These are phyloP conservation scores for Symphodus melops DNA, from an alignment of 2,113 vertebrate species.

Conservation along the genomic window DNA sequence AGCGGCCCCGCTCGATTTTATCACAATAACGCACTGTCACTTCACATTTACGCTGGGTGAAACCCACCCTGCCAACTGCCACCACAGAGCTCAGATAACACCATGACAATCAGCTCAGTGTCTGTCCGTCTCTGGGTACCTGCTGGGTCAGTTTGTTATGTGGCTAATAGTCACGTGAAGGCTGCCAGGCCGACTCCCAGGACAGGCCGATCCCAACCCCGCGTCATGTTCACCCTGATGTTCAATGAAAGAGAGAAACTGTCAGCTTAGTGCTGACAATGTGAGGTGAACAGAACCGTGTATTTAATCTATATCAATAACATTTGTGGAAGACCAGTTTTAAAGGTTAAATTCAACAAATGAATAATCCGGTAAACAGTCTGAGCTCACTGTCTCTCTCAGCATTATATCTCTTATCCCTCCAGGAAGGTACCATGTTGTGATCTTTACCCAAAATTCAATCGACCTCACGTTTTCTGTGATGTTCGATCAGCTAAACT, in stretches of 20 bases:
- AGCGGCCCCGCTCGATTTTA: conserved; percentile 46
- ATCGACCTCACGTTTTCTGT: no score
- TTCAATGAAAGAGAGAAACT: background rate
- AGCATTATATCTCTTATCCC: no score
- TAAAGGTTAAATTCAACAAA: no score
- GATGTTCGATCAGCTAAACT: no score
- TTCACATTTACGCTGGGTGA: conserved; percentile 52
- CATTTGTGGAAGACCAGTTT: no score
- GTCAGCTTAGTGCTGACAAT: background rate
- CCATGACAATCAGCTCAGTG: conserved; percentile 55
- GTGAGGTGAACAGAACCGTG: no score
- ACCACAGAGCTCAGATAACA: conserved; percentile 57
- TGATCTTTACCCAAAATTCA: no score
- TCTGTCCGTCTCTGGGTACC: conserved; percentile 42
- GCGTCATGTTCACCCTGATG: conserved; percentile 1
- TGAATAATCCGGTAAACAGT: no score
- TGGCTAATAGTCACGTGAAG: conserved; percentile 12
- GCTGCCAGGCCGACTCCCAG: conserved; percentile 34
- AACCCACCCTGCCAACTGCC: conserved; percentile 63
- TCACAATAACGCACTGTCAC: conserved; percentile 67
- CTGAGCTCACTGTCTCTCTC: no score
- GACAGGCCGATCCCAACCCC: conserved; percentile 5
- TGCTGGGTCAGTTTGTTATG: conserved; percentile 47
- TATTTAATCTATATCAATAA: no score
- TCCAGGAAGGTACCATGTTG: no score